Evolutionary conservation across 2,797 vertebrate genomes (phyloP).

Genomic region (Ceyx erithaca): DNA sequence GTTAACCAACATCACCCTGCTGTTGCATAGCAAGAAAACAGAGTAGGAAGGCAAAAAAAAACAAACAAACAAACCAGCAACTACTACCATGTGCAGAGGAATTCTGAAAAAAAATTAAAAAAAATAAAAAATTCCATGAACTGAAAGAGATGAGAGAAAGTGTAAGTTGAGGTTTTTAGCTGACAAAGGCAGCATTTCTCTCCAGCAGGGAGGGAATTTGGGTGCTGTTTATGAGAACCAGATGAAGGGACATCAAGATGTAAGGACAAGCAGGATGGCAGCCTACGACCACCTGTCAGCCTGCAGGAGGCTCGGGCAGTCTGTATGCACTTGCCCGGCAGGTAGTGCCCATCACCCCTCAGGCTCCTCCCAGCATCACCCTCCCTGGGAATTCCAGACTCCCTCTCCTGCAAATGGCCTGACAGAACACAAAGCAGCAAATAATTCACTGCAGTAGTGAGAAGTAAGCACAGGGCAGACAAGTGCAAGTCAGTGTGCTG

Average conservation of each 20-base stretch:
- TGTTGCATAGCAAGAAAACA: background rate
- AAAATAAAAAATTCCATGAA: background rate
- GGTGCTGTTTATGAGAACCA: background rate
- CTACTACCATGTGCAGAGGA: background rate
- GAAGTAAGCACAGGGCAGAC: fast-evolving
- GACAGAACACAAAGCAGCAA: fast-evolving
- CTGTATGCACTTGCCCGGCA: background rate
- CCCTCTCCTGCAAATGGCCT: fast-evolving
- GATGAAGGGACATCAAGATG: background rate
- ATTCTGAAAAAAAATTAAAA: background rate
- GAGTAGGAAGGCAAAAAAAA: background rate
- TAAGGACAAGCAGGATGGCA: background rate
- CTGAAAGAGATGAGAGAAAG: background rate
- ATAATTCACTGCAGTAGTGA: fast-evolving
- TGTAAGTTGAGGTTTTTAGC: background rate
- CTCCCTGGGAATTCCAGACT: fast-evolving
- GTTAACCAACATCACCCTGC: background rate
- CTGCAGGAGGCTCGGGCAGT: fast-evolving
- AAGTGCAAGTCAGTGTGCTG: fast-evolving
- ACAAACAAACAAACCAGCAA: background rate
- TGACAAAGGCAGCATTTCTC: constrained; percentile 5
- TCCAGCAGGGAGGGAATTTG: background rate
- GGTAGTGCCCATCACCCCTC: fast-evolving
- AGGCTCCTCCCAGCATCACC: fast-evolving
- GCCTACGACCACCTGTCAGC: background rate